A percentile compares a stretch with the other conserved stretches of the same genome.
Evolutionary conservation across 2,797 vertebrate species (phyloP).

Genomic region (Mus minutoides): DNA sequence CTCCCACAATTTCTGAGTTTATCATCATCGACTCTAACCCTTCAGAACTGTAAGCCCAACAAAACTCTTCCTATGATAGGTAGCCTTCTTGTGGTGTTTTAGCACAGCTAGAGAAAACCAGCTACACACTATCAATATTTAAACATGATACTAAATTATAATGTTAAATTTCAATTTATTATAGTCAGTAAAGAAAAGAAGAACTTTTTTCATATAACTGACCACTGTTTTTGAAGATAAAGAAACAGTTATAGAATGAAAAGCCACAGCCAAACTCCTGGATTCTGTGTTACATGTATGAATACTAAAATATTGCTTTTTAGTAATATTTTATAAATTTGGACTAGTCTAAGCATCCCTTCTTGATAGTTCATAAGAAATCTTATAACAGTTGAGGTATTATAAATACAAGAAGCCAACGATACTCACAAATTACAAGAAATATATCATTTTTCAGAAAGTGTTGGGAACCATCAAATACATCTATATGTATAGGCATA

Average conservation of each 20-base stretch:
- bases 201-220: neutral
- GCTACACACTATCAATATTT: neutral
- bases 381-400: neutral
- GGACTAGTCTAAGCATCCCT: neutral
- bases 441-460: neutral
- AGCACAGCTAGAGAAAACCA: neutral
- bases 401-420: neutral
- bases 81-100: neutral
- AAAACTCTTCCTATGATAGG: neutral
- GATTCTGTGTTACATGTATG: neutral
- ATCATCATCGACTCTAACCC: neutral
- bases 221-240: neutral
- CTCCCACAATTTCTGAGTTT: neutral
- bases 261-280: neutral
- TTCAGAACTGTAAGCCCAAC: neutral
- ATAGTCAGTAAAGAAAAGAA: neutral
- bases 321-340: constrained; percentile 32
- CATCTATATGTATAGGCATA: neutral
- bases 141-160: neutral
- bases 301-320: neutral
- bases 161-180: neutral
- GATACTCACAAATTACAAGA: constrained; percentile 20
- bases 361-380: neutral
- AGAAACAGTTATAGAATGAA: neutral
- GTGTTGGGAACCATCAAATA: constrained; percentile 5